These are phyloP conservation scores for Catostylus mosaicus DNA, from an alignment of 30 jellyfish, hydroid and myxozoan genomes.

Conservation along the genomic window DNA sequence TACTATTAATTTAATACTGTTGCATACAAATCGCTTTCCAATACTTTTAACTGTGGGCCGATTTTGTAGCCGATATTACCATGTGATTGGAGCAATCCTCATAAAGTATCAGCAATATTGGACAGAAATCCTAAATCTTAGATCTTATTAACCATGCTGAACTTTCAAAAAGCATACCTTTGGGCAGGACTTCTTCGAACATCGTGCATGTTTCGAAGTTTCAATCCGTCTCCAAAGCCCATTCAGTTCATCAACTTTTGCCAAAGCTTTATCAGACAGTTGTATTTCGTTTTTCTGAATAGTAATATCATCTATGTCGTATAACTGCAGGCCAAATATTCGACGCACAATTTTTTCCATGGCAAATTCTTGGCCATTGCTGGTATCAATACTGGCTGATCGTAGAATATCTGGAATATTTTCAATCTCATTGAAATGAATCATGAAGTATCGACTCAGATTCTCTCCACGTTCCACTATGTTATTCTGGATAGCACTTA, in stretches of 20 bases:
- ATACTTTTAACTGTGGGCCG: no score
- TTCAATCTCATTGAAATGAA: slow-evolving; percentile 9
- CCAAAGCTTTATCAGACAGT: background rate
- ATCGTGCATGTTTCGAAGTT: background rate
- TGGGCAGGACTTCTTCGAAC: background rate
- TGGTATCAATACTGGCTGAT: slow-evolving; percentile 30
- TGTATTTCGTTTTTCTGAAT: slow-evolving; percentile 26
- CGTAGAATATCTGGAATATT: slow-evolving; percentile 38
- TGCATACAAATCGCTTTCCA: no score
- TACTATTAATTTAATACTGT: no score
- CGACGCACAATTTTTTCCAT: slow-evolving; percentile 16
- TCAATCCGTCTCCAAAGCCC: background rate
- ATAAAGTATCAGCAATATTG: no score
- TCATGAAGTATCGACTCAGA: slow-evolving; percentile 49
- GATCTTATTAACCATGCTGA: no score
- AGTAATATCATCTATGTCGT: background rate
- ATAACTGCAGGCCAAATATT: slow-evolving; percentile 10
- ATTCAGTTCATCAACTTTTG: background rate
- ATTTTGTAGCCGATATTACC: no score
- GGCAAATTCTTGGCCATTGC: background rate
- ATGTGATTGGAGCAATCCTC: no score
- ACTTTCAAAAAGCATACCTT: slow-evolving; percentile 19
- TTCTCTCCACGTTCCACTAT: slow-evolving; percentile 44
- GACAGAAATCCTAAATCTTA: no score
- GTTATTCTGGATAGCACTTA: slow-evolving; percentile 35